Conservation (phyloP, 2,113 vertebrate species). For the Amphiprion percula region DNA sequence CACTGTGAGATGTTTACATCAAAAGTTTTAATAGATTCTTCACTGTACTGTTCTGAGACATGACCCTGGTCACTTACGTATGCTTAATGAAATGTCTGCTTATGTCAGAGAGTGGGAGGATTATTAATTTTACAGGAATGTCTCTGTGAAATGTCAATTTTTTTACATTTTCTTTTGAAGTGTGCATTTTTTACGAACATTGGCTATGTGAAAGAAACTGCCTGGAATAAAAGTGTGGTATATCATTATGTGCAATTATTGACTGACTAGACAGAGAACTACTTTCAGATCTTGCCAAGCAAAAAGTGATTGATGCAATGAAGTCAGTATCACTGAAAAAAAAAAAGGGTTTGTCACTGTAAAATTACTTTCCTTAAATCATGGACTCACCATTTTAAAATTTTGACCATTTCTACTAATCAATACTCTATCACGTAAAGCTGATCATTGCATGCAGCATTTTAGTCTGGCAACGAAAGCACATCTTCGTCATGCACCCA, state of each 20-base stretch:
- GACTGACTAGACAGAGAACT: not conserved
- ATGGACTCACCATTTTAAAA: no score
- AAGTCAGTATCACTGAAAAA: not conserved
- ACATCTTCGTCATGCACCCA: not conserved
- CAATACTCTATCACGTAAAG: not conserved
- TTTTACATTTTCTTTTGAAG: slow-evolving; percentile 32
- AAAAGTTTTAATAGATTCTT: slow-evolving; percentile 15
- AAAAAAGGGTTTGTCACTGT: no score
- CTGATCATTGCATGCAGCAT: not conserved
- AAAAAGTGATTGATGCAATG: not conserved
- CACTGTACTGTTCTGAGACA: not conserved
- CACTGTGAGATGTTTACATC: not conserved
- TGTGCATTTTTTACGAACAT: slow-evolving; percentile 14
- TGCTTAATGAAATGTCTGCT: not conserved
- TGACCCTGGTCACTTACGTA: not conserved
- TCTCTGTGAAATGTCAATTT: slow-evolving; percentile 11
- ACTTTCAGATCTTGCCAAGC: not conserved
- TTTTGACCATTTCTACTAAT: not conserved
- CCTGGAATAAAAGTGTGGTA: not conserved
- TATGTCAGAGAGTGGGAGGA: slow-evolving; percentile 4
- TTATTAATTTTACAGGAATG: slow-evolving; percentile 10
- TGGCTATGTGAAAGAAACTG: not conserved
- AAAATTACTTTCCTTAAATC: no score
- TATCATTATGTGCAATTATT: slow-evolving; percentile 35
- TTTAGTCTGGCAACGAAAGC: not conserved